These are phyloP conservation scores for Lates calcarifer DNA, from an alignment of 2,113 vertebrate species.

Conservation along the genomic window DNA sequence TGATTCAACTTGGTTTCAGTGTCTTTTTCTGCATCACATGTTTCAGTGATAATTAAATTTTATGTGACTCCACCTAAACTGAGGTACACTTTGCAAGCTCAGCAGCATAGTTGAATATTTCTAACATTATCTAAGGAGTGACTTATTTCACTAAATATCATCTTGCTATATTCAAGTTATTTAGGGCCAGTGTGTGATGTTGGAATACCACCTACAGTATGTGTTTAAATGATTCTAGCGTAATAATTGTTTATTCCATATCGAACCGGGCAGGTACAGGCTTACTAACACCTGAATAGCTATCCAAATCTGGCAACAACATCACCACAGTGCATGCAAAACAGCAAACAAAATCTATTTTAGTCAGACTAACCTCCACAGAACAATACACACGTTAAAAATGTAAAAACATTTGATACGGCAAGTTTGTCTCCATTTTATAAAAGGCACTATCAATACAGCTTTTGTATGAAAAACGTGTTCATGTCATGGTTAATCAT, in stretches of 20 bases:
- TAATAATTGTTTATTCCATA: not conserved
- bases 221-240: not conserved
- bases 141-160: conserved; percentile 27
- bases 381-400: not conserved
- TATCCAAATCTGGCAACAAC: conserved; percentile 8
- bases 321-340: not conserved
- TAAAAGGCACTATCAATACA: not conserved
- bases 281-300: not conserved
- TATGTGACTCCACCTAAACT: conserved; percentile 51
- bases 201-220: not conserved
- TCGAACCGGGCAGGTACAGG: not conserved
- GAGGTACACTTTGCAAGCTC: conserved; percentile 42
- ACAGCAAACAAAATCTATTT: not conserved
- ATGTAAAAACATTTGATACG: not conserved
- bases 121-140: conserved; percentile 31
- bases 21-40: conserved; percentile 52
- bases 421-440: not conserved
- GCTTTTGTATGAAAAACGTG: not conserved
- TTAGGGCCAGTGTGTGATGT: not conserved
- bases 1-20: conserved; percentile 41
- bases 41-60: conserved; percentile 62
- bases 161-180: conserved; percentile 6
- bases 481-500: not conserved
- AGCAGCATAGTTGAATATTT: conserved; percentile 38
- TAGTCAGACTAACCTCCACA: not conserved